Base-by-base conservation (phyloP, 2,888 invertebrate genomes). In the Pseudoips prasinana region DNA sequence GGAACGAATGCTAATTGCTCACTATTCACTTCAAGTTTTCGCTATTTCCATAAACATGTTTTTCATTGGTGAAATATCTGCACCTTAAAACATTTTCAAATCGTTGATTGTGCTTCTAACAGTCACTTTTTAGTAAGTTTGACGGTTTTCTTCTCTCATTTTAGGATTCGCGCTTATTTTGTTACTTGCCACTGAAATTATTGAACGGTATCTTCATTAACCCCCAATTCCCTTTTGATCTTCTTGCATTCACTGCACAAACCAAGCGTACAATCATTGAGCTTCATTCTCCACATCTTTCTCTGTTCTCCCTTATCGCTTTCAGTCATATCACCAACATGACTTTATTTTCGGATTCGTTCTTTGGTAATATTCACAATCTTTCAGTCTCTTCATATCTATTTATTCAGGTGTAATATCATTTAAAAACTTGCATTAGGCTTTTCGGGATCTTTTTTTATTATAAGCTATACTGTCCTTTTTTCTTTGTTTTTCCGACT, bases 21-120 rank as follows among this genome's bases (percentile, higher is more conserved):
- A n/a, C n/a, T n/a, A n/a, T n/a, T n/a, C n/a, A n/a, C 8, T 23
- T 23, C 44, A 27, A 32, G 37, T 28, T 18, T 18, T 18, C 18
- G 18, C 18, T 18, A 6, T 5, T 18, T 18, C 18, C 18, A 18
- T 18, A 18, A 18, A 18, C 6, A 18, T 18, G 6, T n/a, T 19
- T 18, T 18, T 18, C 14, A 7, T 10, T 23, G 29, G 14, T 22
- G 26, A 27, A 9, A 6, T 6, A n/a, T 3, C 23, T 8, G 5
- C 23, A 23, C 4, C 18, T 18, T 5, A 5, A 18, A 6, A 18
- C 6, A 18, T 18, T 18, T 18, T 18, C 18, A 18, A 18, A 18
- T 18, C 18, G 3, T 18, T 18, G 18, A 18, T 6, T 18, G 3
- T 18, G 18, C 18, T 18, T 18, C 4, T 25, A 9, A 9, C 10